Evolutionary conservation across 2,888 invertebrate species (phyloP), one percentile per base, ranked within the genome.

Genomic region (Synergus gifuensis): DNA sequence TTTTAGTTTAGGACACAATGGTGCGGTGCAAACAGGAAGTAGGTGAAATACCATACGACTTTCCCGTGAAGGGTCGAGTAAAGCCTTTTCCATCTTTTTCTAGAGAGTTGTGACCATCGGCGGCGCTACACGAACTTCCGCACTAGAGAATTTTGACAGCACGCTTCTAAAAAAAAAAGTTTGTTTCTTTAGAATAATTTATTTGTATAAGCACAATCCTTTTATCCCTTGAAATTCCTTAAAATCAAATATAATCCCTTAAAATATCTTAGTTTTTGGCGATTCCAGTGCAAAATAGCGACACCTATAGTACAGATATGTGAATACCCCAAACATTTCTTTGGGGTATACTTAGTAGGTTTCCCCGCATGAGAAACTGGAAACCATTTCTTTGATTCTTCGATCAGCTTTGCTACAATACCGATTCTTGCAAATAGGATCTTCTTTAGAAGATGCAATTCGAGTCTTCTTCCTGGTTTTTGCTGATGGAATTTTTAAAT

Each of bases 31-130:
- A 82, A 80, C 88, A 84, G 89, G 89, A 89, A 88, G 86, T 87
- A 85, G 84, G 83, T 88, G 87, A 88, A 89, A 89, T 87, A 87
- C 83, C 84, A 88, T 82, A 87, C 88, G 84, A 80, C 83, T 83
- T 66, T 49, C 40, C 49, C 76, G 58, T 80, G 78, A 79, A 79
- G 76, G 77, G 79, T 54, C 78, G 49, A 69, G 54, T 49, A 36
- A 76, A 73, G 60, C 49, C 76, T 77, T 78, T 78, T 58, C 40
- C 40, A 62, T 18, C 16, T 76, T 62, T 18, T 76, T 42, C 63
- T 60, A 54, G 49, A 76, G 73, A 62, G 44, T 40, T 16, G 28
- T 58, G 18, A 58, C 9, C 36, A 36, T 36, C 36, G 5, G 36
- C 36, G 36, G 5, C 36, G 36, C 36, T 36, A 36, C 36, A 36